Evolutionary conservation across 2,113 vertebrate species (phyloP).

Genomic region (Corythornis cristatus): DNA sequence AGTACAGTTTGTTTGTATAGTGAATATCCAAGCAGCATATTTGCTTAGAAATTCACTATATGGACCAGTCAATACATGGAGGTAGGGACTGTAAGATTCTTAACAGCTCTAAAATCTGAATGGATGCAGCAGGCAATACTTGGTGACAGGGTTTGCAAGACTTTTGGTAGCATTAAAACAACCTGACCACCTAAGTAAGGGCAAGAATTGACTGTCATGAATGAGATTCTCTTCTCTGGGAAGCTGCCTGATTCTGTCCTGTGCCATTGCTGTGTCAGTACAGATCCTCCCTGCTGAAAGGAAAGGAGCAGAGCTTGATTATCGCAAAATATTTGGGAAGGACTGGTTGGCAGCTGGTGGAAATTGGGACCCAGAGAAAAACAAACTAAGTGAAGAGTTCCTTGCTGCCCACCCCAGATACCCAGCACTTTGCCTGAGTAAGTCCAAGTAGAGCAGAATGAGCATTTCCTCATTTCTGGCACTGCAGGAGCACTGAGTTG

Average conservation of each 20-base stretch:
- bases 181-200: background rate
- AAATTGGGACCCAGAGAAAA: constrained; percentile 70
- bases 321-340: constrained; percentile 88
- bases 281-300: constrained; percentile 84
- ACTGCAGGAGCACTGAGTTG: background rate
- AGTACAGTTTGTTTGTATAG: background rate
- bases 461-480: background rate
- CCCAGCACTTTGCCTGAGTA: constrained; percentile 84
- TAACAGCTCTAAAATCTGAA: background rate
- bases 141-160: background rate
- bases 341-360: constrained; percentile 89
- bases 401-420: constrained; percentile 85
- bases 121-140: background rate
- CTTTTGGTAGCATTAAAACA: background rate
- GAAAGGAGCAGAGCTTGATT: constrained; percentile 91
- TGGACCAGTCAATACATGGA: background rate
- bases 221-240: background rate
- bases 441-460: constrained; percentile 25
- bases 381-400: constrained; percentile 79
- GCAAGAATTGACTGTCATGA: background rate
- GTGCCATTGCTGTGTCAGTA: background rate
- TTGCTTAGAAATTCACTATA: background rate
- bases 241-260: background rate
- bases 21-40: background rate
- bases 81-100: background rate